A percentile compares a stretch with the other conserved stretches of the same genome.
Evolutionary conservation across 1,140 invertebrate species (phyloP).

Genomic region (Arctopsyche grandis): DNA sequence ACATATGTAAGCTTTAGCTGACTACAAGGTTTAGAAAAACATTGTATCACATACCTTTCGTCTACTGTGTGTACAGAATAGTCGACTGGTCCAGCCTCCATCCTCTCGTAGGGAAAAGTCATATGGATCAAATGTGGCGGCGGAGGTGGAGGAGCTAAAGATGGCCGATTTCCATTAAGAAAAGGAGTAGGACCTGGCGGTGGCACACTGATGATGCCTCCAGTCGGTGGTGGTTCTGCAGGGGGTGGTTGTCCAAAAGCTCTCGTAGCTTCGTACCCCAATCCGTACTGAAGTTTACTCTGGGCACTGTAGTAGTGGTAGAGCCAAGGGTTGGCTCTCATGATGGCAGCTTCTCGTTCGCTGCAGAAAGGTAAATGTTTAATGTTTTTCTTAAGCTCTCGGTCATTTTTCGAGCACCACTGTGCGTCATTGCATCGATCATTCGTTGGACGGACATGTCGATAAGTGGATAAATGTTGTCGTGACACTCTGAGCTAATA

Average conservation of each 20-base stretch:
- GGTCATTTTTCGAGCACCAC: neutral
- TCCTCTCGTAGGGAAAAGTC: conserved; percentile 64
- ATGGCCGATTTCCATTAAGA: conserved; percentile 27
- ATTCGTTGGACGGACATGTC: neutral
- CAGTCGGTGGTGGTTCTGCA: conserved; percentile 35
- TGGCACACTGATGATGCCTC: neutral
- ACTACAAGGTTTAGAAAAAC: too few species aligned
- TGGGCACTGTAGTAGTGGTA: conserved; percentile 95
- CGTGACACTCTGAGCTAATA: conserved; percentile 10
- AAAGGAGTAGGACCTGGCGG: conserved; percentile 24
- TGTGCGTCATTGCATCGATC: neutral
- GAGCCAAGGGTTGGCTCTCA: conserved; percentile 91
- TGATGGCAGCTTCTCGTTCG: conserved; percentile 89
- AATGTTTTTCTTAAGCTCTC: neutral
- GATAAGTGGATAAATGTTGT: conserved; percentile 8
- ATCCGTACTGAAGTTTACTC: conserved; percentile 90
- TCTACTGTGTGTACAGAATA: conserved; percentile 65
- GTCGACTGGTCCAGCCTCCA: conserved; percentile 64
- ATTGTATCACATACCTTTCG: conserved; percentile 59
- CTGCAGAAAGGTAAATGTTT: conserved; percentile 67
- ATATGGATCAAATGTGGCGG: conserved; percentile 57
- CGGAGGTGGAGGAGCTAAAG: conserved; percentile 56
- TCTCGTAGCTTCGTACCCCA: conserved; percentile 73
- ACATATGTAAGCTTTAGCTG: too few species aligned
- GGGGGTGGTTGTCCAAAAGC: conserved; percentile 63